A percentile compares a stretch with the other conserved stretches of the same genome.
phyloP scores from a whole-genome alignment of 1,140 invertebrate genomes.

The Drosophila sechellia region DNA sequence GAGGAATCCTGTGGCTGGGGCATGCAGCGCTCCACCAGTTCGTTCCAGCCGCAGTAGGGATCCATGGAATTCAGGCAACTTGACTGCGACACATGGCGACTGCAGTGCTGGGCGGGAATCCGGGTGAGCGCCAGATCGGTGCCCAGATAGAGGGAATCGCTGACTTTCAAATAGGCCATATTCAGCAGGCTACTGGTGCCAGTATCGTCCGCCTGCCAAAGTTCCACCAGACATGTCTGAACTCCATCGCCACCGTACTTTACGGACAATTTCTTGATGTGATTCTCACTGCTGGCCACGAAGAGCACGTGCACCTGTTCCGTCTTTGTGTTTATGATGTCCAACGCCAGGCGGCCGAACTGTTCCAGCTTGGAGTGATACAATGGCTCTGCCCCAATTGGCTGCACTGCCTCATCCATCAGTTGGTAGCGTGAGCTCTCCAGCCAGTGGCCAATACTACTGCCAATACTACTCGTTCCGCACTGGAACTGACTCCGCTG shows the following conservation, averaged over 20 bases:
- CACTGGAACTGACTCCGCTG: constrained; percentile 88
- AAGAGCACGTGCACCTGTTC: constrained; percentile 90
- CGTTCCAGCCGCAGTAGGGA: constrained; percentile 97
- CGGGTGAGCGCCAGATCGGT: constrained; percentile 89
- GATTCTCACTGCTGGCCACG: constrained; percentile 90
- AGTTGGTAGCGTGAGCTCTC: constrained; percentile 93
- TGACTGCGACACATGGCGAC: constrained; percentile 88
- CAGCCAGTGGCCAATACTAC: constrained; percentile 85
- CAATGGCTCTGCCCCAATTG: constrained; percentile 89
- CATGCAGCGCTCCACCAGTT: constrained; percentile 89
- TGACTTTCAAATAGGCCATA: constrained; percentile 92
- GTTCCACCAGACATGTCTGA: constrained; percentile 93
- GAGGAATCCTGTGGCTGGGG: constrained; percentile 88
- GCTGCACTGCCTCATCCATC: constrained; percentile 94
- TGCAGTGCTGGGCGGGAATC: constrained; percentile 91
- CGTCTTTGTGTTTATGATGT: constrained; percentile 89
- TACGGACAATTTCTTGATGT: constrained; percentile 93
- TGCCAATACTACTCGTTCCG: constrained; percentile 77
- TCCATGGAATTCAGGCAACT: constrained; percentile 94
- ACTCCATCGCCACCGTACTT: constrained; percentile 88
- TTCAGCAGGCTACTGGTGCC: constrained; percentile 84
- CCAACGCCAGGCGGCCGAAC: constrained; percentile 92
- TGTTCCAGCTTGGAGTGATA: constrained; percentile 89
- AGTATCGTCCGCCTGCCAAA: constrained; percentile 90
- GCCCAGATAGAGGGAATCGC: constrained; percentile 93